Evolutionary conservation across 1,140 invertebrate genomes (phyloP), one percentile per base, ranked within the genome.

Genomic region (Manduca sexta): DNA sequence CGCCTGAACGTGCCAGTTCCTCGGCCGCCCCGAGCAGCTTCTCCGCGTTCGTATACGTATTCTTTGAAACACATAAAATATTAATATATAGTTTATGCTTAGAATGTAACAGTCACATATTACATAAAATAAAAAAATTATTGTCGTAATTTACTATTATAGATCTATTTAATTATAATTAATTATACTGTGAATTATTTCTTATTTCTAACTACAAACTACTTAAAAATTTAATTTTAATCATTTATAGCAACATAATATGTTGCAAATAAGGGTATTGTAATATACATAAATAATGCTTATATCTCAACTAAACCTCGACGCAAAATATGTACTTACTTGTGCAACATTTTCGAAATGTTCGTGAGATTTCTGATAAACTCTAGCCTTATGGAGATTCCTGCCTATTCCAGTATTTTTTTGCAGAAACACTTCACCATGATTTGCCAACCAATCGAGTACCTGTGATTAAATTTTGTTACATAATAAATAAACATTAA

Each of bases 31-130:
- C 93, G 15, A 99, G 86, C 13, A 99, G 86, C 83, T 99, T 99
- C 64, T 99, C 97, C 1, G 98, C 97, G 87, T 99, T 99, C 16
- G 96, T 98, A 71, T 99, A 98, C 0, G 98, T 99, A 74, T 99
- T 99, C 93, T 99, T 88, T 15, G 89, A 87, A 46, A 56, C 60
- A 59, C 17, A 13, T 8, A 26, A 7, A 14, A 35, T 35, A 14
- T n/a, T 12, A n/a, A 34, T 12, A n/a, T 8, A 14, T 34, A n/a
- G n/a, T 12, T 4, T 34, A 4, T 12, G 1, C 11, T 34, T n/a
- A 4, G 5, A 8, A 34, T 14, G 3, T 34, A 34, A 5, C 13
- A 34, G 11, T 34, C 33, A 26, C 8, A 5, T 26, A 26, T 26
- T 26, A 8, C 21, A n/a, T n/a, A n/a, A n/a, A n/a, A n/a, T n/a